phyloP scores from a whole-genome alignment of 1,140 invertebrate genomes.

The Ganaspis sp. region DNA sequence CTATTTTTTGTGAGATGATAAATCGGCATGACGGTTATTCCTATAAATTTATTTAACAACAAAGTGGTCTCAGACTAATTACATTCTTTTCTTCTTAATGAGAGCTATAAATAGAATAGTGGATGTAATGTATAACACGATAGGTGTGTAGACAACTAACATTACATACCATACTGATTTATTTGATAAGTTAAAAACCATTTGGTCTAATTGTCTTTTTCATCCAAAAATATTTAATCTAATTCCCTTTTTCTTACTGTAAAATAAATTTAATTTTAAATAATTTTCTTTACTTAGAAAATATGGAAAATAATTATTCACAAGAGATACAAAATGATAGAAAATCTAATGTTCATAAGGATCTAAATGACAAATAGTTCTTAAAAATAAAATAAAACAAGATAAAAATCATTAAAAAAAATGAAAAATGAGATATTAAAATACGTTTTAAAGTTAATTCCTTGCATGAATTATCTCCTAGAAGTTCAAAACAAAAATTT shows the following conservation, averaged over 20 bases:
- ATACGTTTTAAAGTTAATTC: too few relatives aligned
- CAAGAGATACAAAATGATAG: too few relatives aligned
- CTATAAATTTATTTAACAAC: conserved; percentile 11
- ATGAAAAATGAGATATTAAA: too few relatives aligned
- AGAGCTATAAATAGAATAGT: conserved; percentile 11
- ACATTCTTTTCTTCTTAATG: conserved; percentile 34
- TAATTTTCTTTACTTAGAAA: too few relatives aligned
- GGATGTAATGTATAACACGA: neutral
- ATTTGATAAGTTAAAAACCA: neutral
- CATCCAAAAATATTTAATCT: neutral
- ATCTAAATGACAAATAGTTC: too few relatives aligned
- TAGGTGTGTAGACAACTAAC: neutral
- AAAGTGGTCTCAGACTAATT: conserved; percentile 21
- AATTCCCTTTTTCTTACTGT: neutral
- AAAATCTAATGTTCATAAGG: too few relatives aligned
- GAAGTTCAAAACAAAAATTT: too few relatives aligned
- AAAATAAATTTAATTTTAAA: too few relatives aligned
- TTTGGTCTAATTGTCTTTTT: neutral
- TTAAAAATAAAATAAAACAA: neutral
- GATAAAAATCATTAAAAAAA: neutral
- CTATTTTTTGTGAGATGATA: neutral
- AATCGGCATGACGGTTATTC: neutral
- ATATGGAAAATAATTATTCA: too few relatives aligned
- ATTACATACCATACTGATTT: conserved; percentile 3
- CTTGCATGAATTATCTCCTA: too few relatives aligned